phyloP scores from a whole-genome alignment of 1,140 invertebrate genomes.

The Lethrus apterus region DNA sequence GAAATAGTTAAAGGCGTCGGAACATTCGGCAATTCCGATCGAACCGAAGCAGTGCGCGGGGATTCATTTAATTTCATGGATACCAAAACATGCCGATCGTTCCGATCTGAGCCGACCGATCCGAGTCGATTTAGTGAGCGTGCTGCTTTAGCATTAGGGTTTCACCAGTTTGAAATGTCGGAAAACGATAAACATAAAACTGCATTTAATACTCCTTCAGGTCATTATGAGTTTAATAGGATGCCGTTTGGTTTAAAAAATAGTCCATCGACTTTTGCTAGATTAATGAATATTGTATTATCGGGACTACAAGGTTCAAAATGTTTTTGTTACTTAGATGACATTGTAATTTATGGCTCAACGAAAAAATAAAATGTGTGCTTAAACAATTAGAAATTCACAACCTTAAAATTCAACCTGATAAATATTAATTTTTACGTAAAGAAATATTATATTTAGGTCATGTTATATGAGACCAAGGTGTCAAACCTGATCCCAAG shows the following conservation, averaged over 20 bases:
- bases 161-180: conserved; percentile 9
- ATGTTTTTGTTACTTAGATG: conserved; percentile 39
- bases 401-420: conserved; percentile 26
- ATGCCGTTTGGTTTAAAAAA: conserved; percentile 21
- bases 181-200: conserved; percentile 4
- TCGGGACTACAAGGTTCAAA: conserved; percentile 16
- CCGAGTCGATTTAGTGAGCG: too few species aligned
- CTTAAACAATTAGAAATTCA: conserved; percentile 14
- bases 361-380: conserved; percentile 27
- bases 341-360: conserved; percentile 39
- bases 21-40: too few species aligned
- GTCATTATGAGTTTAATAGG: conserved; percentile 6
- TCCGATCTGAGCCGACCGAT: too few species aligned
- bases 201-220: not conserved
- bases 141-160: conserved; percentile 23
- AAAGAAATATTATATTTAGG: conserved; percentile 20
- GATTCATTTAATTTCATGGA: too few species aligned
- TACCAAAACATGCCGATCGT: too few species aligned
- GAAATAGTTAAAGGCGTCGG: too few species aligned
- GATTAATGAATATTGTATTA: conserved; percentile 17
- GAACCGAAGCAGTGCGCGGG: too few species aligned
- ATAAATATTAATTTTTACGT: conserved; percentile 18
- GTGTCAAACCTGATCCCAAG: conserved; percentile 20
- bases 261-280: conserved; percentile 15
- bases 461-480: conserved; percentile 16